These are phyloP conservation scores for Myiothlypis chrysogaster DNA, from an alignment of 2,797 vertebrate species.

Conservation along the genomic window DNA sequence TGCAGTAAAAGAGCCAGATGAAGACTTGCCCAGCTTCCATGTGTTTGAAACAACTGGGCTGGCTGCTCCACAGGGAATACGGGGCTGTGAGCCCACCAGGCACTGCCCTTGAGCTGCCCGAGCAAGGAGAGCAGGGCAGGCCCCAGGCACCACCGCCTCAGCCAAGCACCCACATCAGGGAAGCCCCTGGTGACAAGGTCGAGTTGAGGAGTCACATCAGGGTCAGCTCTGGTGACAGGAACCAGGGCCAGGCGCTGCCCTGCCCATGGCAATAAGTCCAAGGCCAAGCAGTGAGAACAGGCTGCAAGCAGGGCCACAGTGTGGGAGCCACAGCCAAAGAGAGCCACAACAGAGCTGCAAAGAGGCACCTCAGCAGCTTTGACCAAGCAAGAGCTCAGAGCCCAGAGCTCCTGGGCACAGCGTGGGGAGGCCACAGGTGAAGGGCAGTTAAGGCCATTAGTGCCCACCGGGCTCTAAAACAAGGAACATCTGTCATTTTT, in stretches of 20 bases:
- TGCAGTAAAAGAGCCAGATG: neutral
- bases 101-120: neutral
- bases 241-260: rapidly evolving
- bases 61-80: neutral
- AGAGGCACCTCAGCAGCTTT: rapidly evolving
- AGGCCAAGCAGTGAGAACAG: neutral
- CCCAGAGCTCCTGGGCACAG: rapidly evolving
- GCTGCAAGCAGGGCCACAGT: neutral
- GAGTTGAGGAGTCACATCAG: neutral
- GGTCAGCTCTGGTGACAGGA: neutral
- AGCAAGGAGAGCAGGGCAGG: neutral
- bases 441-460: neutral
- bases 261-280: neutral
- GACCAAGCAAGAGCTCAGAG: rapidly evolving
- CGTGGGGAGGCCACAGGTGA: neutral
- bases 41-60: neutral
- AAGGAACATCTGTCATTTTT: neutral
- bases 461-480: neutral
- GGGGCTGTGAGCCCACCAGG: neutral
- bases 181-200: neutral
- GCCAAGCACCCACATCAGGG: neutral
- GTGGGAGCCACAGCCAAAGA: neutral
- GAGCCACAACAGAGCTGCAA: rapidly evolving
- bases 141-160: neutral
- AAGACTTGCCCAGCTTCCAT: neutral